phyloP scores from a whole-genome alignment of 2,888 invertebrate species.

The Cryptocephalus primarius region DNA sequence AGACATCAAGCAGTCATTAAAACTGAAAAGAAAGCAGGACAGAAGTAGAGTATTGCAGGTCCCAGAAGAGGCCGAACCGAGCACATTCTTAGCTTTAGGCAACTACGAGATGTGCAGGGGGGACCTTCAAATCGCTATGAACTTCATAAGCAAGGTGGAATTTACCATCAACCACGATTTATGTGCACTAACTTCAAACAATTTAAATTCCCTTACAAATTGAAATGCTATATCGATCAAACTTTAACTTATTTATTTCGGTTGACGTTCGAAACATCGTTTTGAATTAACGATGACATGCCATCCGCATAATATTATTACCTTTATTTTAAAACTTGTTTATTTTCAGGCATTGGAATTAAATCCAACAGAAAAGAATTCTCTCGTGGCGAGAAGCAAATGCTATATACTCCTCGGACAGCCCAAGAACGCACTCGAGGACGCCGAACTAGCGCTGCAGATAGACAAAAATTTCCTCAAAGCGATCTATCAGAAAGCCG shows the following conservation, averaged over 20 bases:
- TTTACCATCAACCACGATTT: no score
- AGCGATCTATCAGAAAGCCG: constrained; percentile 82
- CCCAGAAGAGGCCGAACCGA: constrained; percentile 69
- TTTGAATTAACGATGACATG: not conserved
- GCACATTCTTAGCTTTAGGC: constrained; percentile 63
- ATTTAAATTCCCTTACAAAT: no score
- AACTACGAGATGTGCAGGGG: constrained; percentile 67
- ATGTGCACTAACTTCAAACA: no score
- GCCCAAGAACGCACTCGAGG: constrained; percentile 66
- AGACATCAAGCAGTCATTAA: constrained; percentile 78
- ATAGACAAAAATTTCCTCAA: constrained; percentile 61
- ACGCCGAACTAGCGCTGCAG: constrained; percentile 73
- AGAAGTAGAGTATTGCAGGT: constrained; percentile 59
- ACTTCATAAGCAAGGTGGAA: constrained; percentile 68
- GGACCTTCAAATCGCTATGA: constrained; percentile 58
- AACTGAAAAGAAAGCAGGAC: constrained; percentile 68
- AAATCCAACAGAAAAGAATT: constrained; percentile 73
- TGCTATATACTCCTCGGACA: constrained; percentile 81
- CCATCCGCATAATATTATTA: no score
- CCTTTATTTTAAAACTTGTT: constrained; percentile 1
- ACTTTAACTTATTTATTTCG: no score
- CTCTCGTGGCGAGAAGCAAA: constrained; percentile 78
- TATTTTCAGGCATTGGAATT: constrained; percentile 72
- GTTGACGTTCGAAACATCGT: no score
- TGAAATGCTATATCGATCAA: no score